Conservation (phyloP, 2,888 invertebrate genomes). For the Eupithecia abbreviata region DNA sequence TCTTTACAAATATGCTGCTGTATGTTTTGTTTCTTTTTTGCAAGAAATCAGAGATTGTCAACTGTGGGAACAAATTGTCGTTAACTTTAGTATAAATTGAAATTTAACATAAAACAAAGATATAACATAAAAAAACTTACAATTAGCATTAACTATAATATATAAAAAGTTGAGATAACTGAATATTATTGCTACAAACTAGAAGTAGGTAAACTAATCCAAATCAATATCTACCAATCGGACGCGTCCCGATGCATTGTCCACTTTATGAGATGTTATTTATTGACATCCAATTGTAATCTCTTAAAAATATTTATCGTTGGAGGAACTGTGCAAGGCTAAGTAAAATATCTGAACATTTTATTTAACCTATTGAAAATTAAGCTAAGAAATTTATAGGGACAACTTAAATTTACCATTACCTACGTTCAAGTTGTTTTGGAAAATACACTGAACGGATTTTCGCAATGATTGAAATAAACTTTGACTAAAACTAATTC, state of each 20-base stretch:
- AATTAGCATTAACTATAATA: background rate
- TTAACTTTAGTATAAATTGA: background rate
- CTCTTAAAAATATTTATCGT: background rate
- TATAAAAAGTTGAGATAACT: background rate
- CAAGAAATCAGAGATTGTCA: conserved; percentile 57
- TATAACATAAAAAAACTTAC: background rate
- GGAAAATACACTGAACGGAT: background rate
- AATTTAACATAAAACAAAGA: background rate
- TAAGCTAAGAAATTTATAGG: background rate
- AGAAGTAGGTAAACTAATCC: background rate
- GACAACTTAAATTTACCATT: background rate
- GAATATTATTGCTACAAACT: background rate
- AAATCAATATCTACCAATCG: background rate
- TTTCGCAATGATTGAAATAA: background rate
- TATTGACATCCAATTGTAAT: no score
- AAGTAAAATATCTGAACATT: background rate
- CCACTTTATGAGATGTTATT: background rate
- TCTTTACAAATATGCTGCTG: conserved; percentile 59
- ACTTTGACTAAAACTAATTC: background rate
- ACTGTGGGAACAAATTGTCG: conserved; percentile 45
- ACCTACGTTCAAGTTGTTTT: background rate
- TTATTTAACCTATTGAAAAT: background rate
- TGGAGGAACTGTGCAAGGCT: background rate
- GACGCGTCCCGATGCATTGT: background rate
- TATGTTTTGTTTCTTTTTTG: conserved; percentile 72